Percentiles rank a stretch among this genome's conserved stretches.
Conservation (phyloP, 2,888 invertebrate genomes). For the Morpho helenor region DNA sequence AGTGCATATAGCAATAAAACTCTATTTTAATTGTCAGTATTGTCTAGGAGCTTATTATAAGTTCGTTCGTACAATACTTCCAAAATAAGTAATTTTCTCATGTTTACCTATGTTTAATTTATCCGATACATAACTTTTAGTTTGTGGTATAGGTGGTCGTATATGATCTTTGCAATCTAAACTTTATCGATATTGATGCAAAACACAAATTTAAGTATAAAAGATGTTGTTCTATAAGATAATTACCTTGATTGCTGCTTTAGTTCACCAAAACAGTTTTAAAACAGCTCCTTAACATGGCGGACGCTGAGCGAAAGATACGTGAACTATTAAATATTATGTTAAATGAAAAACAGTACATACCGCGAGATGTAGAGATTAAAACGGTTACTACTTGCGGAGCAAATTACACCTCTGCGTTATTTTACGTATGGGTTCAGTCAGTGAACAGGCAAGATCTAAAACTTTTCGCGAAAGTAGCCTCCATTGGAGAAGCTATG, state of each 20-base stretch:
- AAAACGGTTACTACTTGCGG: slow-evolving; percentile 40
- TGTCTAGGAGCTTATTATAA: no score
- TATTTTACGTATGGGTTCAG: slow-evolving; percentile 36
- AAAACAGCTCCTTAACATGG: slow-evolving; percentile 28
- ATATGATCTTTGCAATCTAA: no score
- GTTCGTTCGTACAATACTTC: no score
- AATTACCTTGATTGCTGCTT: slow-evolving; percentile 8
- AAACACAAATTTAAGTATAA: no score
- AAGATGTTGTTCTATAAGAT: no score
- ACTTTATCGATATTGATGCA: no score
- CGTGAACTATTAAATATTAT: slow-evolving; percentile 35
- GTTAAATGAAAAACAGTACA: slow-evolving; percentile 34
- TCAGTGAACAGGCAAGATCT: slow-evolving; percentile 31
- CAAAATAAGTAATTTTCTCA: no score
- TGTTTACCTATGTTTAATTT: no score
- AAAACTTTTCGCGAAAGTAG: slow-evolving; percentile 38
- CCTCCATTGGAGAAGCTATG: slow-evolving; percentile 39
- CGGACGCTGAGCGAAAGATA: slow-evolving; percentile 35
- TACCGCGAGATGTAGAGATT: slow-evolving; percentile 32
- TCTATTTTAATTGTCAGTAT: no score
- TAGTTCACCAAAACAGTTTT: slow-evolving; percentile 16
- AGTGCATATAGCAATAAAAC: no score
- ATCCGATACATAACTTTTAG: no score
- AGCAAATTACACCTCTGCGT: slow-evolving; percentile 46
- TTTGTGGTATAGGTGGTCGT: no score